phyloP scores from a whole-genome alignment of 2,113 vertebrate genomes.

The Serilophus lunatus region DNA sequence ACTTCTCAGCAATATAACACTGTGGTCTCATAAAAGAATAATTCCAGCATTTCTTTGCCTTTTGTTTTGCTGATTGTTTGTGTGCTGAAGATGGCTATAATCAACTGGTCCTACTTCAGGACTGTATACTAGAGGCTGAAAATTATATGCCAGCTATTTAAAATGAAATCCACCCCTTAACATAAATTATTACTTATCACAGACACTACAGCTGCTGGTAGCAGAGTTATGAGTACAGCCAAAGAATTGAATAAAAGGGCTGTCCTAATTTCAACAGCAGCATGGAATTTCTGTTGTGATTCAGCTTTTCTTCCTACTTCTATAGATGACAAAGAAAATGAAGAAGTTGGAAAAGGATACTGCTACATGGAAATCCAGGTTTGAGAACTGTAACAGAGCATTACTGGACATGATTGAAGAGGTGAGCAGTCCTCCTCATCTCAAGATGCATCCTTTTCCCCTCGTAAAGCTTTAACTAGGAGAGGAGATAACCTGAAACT shows the following conservation, averaged over 20 bases:
- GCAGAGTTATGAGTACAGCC: background rate
- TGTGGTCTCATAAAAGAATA: background rate
- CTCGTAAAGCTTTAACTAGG: background rate
- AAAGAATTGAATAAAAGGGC: background rate
- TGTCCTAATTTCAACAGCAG: background rate
- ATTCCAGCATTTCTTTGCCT: background rate
- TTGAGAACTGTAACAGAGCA: constrained; percentile 95
- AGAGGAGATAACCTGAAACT: background rate
- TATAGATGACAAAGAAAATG: constrained; percentile 95
- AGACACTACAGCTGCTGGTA: background rate
- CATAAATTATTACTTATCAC: background rate
- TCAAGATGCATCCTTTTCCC: background rate
- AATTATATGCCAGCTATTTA: background rate
- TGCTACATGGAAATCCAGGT: constrained; percentile 89
- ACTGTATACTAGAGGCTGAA: background rate
- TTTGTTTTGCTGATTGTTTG: background rate
- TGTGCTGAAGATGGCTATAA: background rate
- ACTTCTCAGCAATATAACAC: background rate
- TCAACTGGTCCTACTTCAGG: background rate
- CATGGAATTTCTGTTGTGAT: background rate
- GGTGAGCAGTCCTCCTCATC: constrained; percentile 71
- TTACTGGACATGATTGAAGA: constrained; percentile 93
- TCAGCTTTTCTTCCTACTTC: constrained; percentile 30
- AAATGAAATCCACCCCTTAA: background rate
- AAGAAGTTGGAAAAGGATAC: constrained; percentile 95